phyloP scores from a whole-genome alignment of 2,113 vertebrate species.

The Pelecanus crispus region DNA sequence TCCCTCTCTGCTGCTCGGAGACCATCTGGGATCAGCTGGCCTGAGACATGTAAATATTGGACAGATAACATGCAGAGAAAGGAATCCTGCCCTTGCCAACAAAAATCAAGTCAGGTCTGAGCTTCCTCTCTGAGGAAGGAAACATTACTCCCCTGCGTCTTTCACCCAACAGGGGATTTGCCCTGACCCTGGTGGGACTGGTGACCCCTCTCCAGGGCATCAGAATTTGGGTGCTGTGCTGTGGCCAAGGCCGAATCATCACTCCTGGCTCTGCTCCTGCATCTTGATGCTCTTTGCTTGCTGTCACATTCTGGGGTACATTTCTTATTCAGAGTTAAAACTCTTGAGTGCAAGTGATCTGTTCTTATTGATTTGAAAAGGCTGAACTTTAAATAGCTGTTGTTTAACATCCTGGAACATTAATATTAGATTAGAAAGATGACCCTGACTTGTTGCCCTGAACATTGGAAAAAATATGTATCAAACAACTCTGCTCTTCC shows the following conservation, averaged over 20 bases:
- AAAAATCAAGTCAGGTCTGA: neutral
- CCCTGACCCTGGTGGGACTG: neutral
- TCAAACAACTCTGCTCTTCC: neutral
- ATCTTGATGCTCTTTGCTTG: neutral
- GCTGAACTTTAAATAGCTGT: constrained; percentile 47
- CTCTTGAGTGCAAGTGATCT: neutral
- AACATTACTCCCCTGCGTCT: neutral
- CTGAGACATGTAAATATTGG: neutral
- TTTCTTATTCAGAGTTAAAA: constrained; percentile 22
- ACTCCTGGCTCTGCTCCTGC: neutral
- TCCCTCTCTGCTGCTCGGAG: neutral
- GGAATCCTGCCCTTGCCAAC: neutral
- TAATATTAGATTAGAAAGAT: constrained; percentile 34
- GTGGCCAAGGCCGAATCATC: neutral
- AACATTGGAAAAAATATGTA: neutral
- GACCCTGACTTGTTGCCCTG: neutral
- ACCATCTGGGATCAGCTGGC: neutral
- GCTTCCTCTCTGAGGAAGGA: neutral
- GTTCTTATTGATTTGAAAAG: constrained; percentile 46
- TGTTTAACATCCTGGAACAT: neutral
- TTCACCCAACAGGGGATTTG: neutral
- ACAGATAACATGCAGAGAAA: neutral
- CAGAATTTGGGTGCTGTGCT: neutral
- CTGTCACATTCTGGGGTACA: neutral
- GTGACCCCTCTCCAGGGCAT: neutral